Conservation (phyloP, 37 sponge, comb jelly and placozoan species). For the Aplysina aerophoba region DNA sequence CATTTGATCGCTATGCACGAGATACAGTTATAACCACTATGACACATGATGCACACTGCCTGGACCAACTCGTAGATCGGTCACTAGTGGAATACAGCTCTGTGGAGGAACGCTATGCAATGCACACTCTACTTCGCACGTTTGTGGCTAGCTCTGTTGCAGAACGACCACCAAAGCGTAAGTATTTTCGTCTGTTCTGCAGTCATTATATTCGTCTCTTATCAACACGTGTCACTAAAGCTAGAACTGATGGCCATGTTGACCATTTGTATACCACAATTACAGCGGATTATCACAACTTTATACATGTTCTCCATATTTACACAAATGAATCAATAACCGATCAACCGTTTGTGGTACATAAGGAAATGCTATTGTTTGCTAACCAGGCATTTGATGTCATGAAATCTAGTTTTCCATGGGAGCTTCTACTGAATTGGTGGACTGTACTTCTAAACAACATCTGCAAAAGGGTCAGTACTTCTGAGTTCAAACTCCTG, state of each 20-base stretch:
- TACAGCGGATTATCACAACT: too few species aligned
- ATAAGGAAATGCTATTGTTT: neutral
- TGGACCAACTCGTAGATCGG: neutral
- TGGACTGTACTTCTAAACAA: neutral
- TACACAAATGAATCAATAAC: too few species aligned
- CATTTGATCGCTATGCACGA: neutral
- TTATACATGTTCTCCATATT: too few species aligned
- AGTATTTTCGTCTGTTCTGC: too few species aligned
- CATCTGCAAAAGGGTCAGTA: neutral
- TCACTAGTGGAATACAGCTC: conserved; percentile 5
- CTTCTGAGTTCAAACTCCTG: too few species aligned
- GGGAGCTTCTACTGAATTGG: neutral
- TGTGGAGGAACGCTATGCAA: neutral
- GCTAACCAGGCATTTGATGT: neutral
- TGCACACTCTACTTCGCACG: neutral
- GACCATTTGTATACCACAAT: too few species aligned
- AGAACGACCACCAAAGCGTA: too few species aligned
- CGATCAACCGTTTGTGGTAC: too few species aligned
- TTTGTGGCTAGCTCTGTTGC: neutral
- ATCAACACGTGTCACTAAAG: too few species aligned
- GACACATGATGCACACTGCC: neutral
- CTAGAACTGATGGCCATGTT: too few species aligned
- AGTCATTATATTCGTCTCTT: too few species aligned
- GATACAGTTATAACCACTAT: neutral
- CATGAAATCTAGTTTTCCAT: conserved; percentile 10